Conservation (phyloP, 1,140 invertebrate species). For the Lycorma delicatula region DNA sequence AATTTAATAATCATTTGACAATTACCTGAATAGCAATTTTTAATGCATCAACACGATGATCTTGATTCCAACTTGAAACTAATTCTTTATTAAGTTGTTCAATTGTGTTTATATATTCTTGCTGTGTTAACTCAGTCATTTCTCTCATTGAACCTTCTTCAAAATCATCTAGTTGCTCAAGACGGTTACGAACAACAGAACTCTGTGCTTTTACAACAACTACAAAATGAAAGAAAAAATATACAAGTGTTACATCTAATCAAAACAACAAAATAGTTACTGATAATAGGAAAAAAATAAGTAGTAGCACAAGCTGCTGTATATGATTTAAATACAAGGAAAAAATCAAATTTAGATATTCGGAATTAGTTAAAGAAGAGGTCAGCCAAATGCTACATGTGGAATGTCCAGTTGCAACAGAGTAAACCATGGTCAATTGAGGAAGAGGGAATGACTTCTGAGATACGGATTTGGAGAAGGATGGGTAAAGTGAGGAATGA, state of each 20-base stretch:
- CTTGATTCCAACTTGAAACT: conserved; percentile 79
- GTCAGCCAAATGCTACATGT: too few relatives aligned
- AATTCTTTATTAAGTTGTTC: conserved; percentile 86
- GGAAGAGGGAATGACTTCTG: too few relatives aligned
- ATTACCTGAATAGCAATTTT: conserved; percentile 86
- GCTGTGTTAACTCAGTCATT: conserved; percentile 81
- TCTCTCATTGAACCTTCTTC: conserved; percentile 82
- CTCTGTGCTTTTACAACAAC: conserved; percentile 68
- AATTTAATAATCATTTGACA: too few relatives aligned
- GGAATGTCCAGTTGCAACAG: too few relatives aligned
- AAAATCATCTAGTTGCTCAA: conserved; percentile 92
- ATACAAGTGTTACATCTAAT: too few relatives aligned
- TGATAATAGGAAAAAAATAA: neutral
- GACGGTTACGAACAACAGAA: conserved; percentile 80
- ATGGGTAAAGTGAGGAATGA: too few relatives aligned
- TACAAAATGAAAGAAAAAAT: conserved; percentile 34
- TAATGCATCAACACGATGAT: conserved; percentile 90
- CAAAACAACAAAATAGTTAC: neutral
- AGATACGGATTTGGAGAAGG: too few relatives aligned
- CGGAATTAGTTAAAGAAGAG: too few relatives aligned
- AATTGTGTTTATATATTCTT: conserved; percentile 82
- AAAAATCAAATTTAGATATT: too few relatives aligned
- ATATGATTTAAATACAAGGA: too few relatives aligned
- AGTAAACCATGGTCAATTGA: too few relatives aligned
- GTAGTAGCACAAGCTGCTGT: too few relatives aligned